Percentiles rank a stretch among this genome's conserved stretches.
These are phyloP conservation scores for Callinectes sapidus DNA, from an alignment of 2,888 invertebrate species.

Conservation along the genomic window DNA sequence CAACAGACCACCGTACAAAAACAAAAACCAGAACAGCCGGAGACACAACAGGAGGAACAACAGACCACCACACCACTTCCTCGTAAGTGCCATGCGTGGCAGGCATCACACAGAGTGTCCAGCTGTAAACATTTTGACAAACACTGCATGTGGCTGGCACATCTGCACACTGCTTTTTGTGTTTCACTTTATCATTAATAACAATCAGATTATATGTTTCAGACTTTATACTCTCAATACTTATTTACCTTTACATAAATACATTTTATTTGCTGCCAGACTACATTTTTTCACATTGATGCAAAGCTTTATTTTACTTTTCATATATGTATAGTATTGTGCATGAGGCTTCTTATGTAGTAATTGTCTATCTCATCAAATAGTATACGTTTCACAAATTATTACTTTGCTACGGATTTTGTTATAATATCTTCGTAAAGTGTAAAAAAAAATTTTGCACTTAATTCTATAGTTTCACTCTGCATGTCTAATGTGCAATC, in stretches of 20 bases:
- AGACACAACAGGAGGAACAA: slow-evolving; percentile 63
- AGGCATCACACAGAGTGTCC: slow-evolving; percentile 50
- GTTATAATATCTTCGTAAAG: neutral
- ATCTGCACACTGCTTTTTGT: slow-evolving; percentile 44
- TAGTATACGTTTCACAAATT: neutral
- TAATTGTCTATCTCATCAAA: neutral
- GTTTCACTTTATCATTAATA: neutral
- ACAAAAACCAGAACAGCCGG: slow-evolving; percentile 59
- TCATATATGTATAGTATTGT: neutral
- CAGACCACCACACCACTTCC: slow-evolving; percentile 49
- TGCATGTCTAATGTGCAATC: neutral
- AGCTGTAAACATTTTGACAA: slow-evolving; percentile 45
- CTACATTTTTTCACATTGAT: neutral
- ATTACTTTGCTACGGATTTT: neutral
- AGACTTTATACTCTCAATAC: slow-evolving; percentile 32
- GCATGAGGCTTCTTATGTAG: neutral
- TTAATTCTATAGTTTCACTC: neutral
- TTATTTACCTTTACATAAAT: neutral
- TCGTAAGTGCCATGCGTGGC: slow-evolving; percentile 59
- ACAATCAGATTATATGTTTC: slow-evolving; percentile 13
- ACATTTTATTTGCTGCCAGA: neutral
- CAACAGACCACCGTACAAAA: slow-evolving; percentile 62
- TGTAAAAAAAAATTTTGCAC: neutral
- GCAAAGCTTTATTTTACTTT: neutral
- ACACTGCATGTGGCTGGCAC: slow-evolving; percentile 58